Evolutionary conservation across 2,797 vertebrate genomes (phyloP).

Genomic region (Rhincodon typus): DNA sequence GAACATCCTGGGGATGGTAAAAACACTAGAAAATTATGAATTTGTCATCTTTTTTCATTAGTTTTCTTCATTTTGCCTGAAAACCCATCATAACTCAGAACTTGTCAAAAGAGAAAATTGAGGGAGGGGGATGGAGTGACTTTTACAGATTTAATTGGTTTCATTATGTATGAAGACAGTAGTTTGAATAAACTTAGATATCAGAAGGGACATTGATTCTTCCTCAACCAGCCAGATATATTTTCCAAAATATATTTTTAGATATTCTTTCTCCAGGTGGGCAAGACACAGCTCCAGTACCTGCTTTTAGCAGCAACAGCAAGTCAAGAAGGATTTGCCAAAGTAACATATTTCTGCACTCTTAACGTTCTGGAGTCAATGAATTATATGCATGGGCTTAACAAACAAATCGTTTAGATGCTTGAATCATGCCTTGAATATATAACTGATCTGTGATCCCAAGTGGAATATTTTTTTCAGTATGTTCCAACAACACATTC

Average conservation of each 20-base stretch:
- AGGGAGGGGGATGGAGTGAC: neutral
- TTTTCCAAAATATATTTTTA: neutral
- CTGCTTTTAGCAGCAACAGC: neutral
- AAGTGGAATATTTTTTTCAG: conserved; percentile 12
- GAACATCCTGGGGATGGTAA: neutral
- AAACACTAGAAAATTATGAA: too few species aligned
- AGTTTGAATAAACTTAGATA: neutral
- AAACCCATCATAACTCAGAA: neutral
- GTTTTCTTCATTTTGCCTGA: neutral
- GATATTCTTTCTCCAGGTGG: too few species aligned
- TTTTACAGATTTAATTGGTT: neutral
- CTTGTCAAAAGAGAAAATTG: neutral
- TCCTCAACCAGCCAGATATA: neutral
- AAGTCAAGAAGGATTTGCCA: conserved; percentile 4
- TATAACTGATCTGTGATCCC: neutral
- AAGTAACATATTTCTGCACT: conserved; percentile 24
- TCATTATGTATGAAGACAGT: neutral
- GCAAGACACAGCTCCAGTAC: neutral
- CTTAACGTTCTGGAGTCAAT: conserved; percentile 28
- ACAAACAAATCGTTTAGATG: conserved; percentile 6
- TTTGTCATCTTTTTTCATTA: neutral
- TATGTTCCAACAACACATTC: conserved; percentile 12
- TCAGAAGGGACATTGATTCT: neutral
- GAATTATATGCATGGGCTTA: neutral
- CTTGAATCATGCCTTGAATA: conserved; percentile 20